A percentile compares a stretch with the other conserved stretches of the same genome.
Evolutionary conservation across 2,888 invertebrate species (phyloP).

Genomic region (Formica aserva): DNA sequence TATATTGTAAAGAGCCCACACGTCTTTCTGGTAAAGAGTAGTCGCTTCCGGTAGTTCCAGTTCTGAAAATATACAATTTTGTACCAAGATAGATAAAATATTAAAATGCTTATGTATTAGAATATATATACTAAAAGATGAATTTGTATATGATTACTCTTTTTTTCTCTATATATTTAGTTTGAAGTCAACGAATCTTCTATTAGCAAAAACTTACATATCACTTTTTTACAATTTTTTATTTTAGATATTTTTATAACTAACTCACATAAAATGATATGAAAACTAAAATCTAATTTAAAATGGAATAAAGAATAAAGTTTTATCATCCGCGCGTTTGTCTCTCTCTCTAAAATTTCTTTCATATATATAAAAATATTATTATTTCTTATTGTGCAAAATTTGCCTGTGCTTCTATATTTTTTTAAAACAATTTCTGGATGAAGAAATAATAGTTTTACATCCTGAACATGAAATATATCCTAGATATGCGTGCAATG

Average conservation of each 20-base stretch:
- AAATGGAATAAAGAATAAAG: not conserved
- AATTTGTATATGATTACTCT: not conserved
- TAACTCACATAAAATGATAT: not conserved
- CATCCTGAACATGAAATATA: not conserved
- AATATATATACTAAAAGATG: not conserved
- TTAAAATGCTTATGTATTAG: not conserved
- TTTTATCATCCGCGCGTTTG: not conserved
- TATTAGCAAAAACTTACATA: not conserved
- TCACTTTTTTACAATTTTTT: not conserved
- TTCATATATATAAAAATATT: not conserved
- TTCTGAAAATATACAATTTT: constrained; percentile 79
- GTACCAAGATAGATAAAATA: constrained; percentile 5
- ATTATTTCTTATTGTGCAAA: constrained; percentile 1
- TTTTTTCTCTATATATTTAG: not conserved
- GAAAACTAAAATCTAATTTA: not conserved
- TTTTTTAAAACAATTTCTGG: not conserved
- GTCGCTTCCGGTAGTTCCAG: constrained; percentile 87
- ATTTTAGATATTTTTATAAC: not conserved
- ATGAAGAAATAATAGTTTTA: not conserved
- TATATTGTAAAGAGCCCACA: constrained; percentile 85
- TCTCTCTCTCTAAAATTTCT: not conserved
- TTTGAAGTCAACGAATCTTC: not conserved
- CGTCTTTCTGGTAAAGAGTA: constrained; percentile 86
- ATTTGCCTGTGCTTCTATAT: not conserved
- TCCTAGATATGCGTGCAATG: constrained; percentile 23